Percentiles rank a stretch among this genome's conserved stretches.
Conservation (phyloP, 2,113 vertebrate genomes). For the Camelus bactrianus region DNA sequence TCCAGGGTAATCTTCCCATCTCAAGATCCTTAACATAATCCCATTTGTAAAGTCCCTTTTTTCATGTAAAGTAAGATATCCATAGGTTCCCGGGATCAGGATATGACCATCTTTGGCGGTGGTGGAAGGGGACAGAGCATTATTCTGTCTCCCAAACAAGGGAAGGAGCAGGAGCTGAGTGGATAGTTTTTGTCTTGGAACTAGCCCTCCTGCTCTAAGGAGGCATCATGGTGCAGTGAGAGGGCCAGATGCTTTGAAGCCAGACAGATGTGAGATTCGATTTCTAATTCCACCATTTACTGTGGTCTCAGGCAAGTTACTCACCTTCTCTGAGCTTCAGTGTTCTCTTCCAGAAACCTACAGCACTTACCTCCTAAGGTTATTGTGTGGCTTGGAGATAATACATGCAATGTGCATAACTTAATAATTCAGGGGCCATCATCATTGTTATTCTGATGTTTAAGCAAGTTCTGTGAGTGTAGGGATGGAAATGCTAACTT, state of each 20-base stretch:
- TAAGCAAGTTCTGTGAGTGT: not conserved
- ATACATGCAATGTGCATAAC: not conserved
- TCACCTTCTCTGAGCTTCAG: conserved; percentile 31
- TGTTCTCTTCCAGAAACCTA: not conserved
- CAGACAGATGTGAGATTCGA: not conserved
- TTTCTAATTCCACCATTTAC: not conserved
- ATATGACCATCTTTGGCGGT: not conserved
- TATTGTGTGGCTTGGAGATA: not conserved
- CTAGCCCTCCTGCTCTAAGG: not conserved
- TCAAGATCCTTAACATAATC: not conserved
- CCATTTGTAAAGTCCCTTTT: not conserved
- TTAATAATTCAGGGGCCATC: not conserved
- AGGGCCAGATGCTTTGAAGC: not conserved
- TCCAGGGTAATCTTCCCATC: not conserved
- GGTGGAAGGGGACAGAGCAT: not conserved
- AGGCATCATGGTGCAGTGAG: not conserved
- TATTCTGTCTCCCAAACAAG: not conserved
- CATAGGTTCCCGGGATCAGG: not conserved
- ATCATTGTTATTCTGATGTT: not conserved
- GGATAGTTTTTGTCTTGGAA: not conserved
- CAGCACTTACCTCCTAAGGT: not conserved
- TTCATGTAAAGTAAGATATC: not conserved
- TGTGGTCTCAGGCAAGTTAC: not conserved
- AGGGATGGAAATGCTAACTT: not conserved
- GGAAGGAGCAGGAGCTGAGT: not conserved